Evolutionary conservation across 2,797 vertebrate species (phyloP).

Genomic region (Rhodeus uyekii): DNA sequence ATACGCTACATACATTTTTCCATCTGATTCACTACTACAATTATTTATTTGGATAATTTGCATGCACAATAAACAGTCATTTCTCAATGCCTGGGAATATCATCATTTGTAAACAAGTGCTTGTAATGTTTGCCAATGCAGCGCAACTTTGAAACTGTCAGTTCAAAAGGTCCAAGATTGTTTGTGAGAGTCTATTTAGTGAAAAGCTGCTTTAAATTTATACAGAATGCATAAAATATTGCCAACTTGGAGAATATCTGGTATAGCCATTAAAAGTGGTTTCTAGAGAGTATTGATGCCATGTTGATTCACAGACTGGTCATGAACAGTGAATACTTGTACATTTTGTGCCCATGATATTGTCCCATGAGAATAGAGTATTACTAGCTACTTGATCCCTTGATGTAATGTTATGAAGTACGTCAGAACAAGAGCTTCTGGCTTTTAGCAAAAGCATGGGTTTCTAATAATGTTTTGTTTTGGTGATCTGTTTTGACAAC

Average conservation of each 20-base stretch:
- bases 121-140: background rate
- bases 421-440: background rate
- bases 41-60: background rate
- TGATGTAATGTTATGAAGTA: conserved; percentile 1
- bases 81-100: background rate
- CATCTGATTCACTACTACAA: background rate
- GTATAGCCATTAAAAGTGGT: background rate
- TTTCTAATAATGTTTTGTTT: conserved; percentile 40
- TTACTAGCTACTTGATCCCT: conserved; percentile 20
- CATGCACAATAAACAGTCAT: background rate
- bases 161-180: background rate
- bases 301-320: background rate
- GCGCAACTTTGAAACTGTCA: background rate
- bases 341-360: background rate
- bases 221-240: background rate
- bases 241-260: background rate
- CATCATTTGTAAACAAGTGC: conserved; percentile 6
- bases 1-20: background rate
- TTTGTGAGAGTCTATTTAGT: background rate
- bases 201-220: background rate
- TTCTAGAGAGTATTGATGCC: background rate
- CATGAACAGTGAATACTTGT: background rate
- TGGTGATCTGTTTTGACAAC: conserved; percentile 52
- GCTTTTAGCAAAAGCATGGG: conserved; percentile 1
- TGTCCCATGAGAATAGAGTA: background rate